Conservation (phyloP, 2,797 vertebrate species). For the Lagocephalus sceleratus region DNA sequence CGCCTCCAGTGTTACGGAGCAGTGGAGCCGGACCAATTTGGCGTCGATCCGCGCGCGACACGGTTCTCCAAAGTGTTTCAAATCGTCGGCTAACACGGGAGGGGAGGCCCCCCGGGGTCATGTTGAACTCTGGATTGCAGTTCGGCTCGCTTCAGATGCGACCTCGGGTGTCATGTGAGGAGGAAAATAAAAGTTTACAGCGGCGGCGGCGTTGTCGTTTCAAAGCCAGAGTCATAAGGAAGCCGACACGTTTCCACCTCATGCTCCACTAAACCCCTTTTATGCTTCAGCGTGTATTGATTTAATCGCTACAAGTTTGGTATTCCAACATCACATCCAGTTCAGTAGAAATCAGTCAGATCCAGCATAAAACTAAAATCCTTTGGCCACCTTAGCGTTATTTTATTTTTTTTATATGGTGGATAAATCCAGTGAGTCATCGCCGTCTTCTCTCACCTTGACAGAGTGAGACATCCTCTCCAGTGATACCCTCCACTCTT, state of each 20-base stretch:
- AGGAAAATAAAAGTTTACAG: neutral
- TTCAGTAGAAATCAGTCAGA: too few relatives aligned
- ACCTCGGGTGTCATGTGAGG: neutral
- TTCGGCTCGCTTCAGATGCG: conserved; percentile 2
- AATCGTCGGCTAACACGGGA: conserved; percentile 25
- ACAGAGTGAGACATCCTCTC: conserved; percentile 37
- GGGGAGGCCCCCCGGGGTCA: conserved; percentile 8
- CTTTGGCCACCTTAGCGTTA: too few relatives aligned
- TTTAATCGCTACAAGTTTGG: too few relatives aligned
- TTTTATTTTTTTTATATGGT: too few relatives aligned
- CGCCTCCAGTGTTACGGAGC: too few relatives aligned
- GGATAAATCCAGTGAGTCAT: conserved; percentile 15
- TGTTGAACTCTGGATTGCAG: conserved; percentile 31
- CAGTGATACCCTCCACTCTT: conserved; percentile 28
- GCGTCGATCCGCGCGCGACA: neutral
- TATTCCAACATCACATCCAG: too few relatives aligned
- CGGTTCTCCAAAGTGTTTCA: neutral
- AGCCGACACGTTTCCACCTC: too few relatives aligned
- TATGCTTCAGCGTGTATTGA: too few relatives aligned
- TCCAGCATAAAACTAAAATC: too few relatives aligned
- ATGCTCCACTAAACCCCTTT: too few relatives aligned
- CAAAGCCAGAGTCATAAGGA: too few relatives aligned
- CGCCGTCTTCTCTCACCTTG: conserved; percentile 44
- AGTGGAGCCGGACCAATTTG: neutral
- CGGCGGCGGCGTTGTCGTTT: too few relatives aligned